Percentiles rank a stretch among this genome's conserved stretches.
These are phyloP conservation scores for Diacarnus erythraeanus DNA, from an alignment of 37 sponge, comb jelly and placozoan species.

Conservation along the genomic window DNA sequence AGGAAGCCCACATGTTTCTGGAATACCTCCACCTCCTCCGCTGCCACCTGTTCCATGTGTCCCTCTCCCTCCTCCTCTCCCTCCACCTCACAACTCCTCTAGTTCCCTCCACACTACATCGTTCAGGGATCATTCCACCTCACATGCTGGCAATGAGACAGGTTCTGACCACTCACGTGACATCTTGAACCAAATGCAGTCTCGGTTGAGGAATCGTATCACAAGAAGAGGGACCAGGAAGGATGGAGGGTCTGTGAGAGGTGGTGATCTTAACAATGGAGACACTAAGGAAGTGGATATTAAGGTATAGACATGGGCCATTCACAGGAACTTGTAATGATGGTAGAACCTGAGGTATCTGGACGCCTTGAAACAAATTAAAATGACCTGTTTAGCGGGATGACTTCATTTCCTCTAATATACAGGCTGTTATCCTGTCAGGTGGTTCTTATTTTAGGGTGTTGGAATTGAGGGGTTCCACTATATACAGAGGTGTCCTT, in stretches of 20 bases:
- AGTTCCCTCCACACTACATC: not conserved
- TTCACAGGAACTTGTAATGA: slow-evolving; percentile 3
- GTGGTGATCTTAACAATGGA: not conserved
- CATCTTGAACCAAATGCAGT: slow-evolving; percentile 60
- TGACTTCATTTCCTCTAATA: no score
- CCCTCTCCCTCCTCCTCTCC: not conserved
- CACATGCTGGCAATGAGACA: no score
- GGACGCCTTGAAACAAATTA: no score
- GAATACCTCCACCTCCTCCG: slow-evolving; percentile 19
- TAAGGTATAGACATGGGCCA: slow-evolving; percentile 12
- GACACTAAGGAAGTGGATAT: slow-evolving; percentile 12
- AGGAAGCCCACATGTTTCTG: not conserved
- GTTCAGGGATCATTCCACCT: not conserved
- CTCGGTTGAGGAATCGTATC: slow-evolving; percentile 54
- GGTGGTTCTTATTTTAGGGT: no score
- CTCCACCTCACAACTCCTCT: slow-evolving; percentile 2
- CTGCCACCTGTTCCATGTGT: not conserved
- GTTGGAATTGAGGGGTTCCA: no score
- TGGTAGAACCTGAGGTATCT: not conserved
- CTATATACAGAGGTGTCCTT: no score
- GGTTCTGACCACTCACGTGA: slow-evolving; percentile 4
- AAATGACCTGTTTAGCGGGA: no score
- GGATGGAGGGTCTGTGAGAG: not conserved
- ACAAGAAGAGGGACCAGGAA: slow-evolving; percentile 27
- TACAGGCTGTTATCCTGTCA: no score